phyloP scores from a whole-genome alignment of 2,797 vertebrate genomes.

The Bucorvus abyssinicus region DNA sequence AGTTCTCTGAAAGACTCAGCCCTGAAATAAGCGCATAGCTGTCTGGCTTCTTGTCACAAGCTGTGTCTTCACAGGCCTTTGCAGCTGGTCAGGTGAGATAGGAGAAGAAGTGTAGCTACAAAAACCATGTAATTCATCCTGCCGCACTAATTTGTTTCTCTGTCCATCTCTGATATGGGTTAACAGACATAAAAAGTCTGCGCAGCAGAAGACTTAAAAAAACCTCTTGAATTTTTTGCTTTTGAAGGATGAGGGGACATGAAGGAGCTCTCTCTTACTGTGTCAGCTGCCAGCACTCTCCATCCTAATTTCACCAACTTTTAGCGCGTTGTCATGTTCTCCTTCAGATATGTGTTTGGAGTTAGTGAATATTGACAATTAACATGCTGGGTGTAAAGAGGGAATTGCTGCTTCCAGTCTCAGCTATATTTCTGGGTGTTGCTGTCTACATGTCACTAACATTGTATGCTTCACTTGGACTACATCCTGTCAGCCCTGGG shows the following conservation, averaged over 20 bases:
- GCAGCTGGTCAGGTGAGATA: not conserved
- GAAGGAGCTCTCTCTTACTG: not conserved
- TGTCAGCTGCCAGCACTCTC: not conserved
- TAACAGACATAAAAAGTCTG: not conserved
- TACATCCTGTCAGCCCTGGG: not conserved
- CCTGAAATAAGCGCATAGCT: not conserved
- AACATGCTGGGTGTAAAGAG: not conserved
- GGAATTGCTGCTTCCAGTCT: not conserved
- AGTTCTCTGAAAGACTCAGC: not conserved
- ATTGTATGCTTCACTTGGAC: not conserved
- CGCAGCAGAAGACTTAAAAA: not conserved
- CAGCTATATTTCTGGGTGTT: not conserved
- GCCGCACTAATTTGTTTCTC: not conserved
- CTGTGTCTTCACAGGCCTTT: not conserved
- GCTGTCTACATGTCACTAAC: not conserved
- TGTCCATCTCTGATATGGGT: not conserved
- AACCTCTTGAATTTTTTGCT: not conserved
- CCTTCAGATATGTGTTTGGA: not conserved
- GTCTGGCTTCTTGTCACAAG: not conserved
- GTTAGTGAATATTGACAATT: not conserved
- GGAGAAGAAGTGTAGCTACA: not conserved
- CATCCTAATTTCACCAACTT: not conserved
- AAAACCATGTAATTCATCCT: rapidly evolving
- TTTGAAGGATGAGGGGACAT: not conserved
- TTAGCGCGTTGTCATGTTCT: not conserved